These are phyloP conservation scores for Pyrrhosoma nymphula DNA, from an alignment of 2,888 invertebrate species.

Conservation along the genomic window DNA sequence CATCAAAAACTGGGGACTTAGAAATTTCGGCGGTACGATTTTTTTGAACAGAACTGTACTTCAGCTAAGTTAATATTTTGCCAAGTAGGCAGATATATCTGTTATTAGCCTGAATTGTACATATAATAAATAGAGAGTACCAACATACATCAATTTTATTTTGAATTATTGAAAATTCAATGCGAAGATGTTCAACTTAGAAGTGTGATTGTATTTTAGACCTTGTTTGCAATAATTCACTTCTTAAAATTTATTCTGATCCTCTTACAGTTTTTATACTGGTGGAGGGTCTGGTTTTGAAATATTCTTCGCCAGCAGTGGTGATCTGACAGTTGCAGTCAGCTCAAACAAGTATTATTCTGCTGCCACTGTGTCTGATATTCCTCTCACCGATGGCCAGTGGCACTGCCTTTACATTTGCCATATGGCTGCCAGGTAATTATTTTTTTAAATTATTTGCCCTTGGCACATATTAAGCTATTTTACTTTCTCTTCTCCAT, in stretches of 20 bases:
- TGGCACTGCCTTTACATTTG: conserved; percentile 82
- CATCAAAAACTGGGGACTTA: no score
- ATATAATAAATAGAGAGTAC: no score
- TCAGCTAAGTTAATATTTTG: no score
- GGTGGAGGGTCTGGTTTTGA: conserved; percentile 81
- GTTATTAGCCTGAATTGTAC: no score
- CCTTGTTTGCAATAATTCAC: no score
- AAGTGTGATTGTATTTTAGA: no score
- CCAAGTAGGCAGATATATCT: no score
- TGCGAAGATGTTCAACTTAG: background rate
- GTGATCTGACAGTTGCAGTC: conserved; percentile 81
- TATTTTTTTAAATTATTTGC: background rate
- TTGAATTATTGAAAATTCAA: background rate
- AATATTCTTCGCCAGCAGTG: conserved; percentile 81
- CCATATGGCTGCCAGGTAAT: conserved; percentile 76
- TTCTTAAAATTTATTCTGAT: background rate
- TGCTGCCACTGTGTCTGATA: conserved; percentile 79
- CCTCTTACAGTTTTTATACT: conserved; percentile 78
- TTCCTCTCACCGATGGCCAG: conserved; percentile 77
- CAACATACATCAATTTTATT: background rate
- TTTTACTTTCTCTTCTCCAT: background rate
- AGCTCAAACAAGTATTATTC: conserved; percentile 81
- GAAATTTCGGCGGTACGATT: no score
- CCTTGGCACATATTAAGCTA: background rate
- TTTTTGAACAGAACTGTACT: no score